These are phyloP conservation scores for Hippocampus kuda DNA, from an alignment of 2,797 vertebrate species.

Conservation along the genomic window DNA sequence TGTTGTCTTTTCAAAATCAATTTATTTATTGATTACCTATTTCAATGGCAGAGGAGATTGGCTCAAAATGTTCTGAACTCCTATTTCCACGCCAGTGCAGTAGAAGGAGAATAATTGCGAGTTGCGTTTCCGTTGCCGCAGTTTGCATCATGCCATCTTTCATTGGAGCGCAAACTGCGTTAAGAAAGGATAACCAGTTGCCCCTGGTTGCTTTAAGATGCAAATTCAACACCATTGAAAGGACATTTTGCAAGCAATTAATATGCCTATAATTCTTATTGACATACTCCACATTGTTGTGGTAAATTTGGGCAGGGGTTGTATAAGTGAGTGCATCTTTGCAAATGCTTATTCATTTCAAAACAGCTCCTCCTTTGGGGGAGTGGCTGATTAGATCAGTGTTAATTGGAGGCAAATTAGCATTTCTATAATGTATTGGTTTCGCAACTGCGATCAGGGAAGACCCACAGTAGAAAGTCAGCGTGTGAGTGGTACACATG, in stretches of 20 bases:
- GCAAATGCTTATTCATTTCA: conserved; percentile 5
- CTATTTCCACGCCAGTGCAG: neutral
- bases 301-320: neutral
- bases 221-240: neutral
- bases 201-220: neutral
- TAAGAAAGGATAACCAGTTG: neutral
- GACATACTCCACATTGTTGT: neutral
- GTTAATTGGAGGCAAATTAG: conserved; percentile 6
- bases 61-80: neutral
- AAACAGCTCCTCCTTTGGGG: conserved; percentile 23
- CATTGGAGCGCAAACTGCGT: neutral
- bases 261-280: neutral
- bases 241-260: neutral
- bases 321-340: neutral
- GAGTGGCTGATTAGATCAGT: neutral
- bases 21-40: neutral
- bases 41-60: neutral
- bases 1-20: too few species aligned
- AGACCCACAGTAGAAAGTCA: neutral
- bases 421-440: neutral
- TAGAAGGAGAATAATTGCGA: neutral
- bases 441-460: neutral
- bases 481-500: neutral
- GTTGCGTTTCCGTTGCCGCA: neutral
- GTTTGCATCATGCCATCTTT: neutral